phyloP scores from a whole-genome alignment of 2,113 vertebrate species.

The Pomatorhinus ruficollis region DNA sequence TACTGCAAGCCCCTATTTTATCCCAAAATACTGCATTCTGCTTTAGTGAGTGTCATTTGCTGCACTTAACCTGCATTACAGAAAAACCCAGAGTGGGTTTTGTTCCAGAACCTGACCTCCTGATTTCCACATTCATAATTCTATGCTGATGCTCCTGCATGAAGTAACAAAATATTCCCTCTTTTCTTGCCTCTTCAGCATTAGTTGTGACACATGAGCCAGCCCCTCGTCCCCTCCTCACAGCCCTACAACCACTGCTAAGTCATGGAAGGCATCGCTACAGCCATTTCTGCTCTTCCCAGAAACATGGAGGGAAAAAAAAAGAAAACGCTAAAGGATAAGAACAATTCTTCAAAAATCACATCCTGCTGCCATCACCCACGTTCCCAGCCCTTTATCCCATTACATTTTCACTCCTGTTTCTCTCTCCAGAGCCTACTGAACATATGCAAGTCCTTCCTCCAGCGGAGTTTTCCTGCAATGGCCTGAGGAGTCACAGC shows the following conservation, averaged over 20 bases:
- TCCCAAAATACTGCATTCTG: neutral
- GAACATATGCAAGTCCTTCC: neutral
- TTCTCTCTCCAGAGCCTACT: neutral
- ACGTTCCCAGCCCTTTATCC: neutral
- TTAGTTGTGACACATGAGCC: neutral
- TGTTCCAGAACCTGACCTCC: neutral
- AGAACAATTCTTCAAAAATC: neutral
- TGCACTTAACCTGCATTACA: neutral
- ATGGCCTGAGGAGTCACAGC: constrained; percentile 21
- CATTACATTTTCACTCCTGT: neutral
- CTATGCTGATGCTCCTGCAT: neutral
- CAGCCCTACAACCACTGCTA: neutral
- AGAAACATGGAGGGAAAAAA: neutral
- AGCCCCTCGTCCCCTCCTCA: neutral
- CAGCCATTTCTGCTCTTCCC: neutral
- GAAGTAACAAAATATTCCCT: neutral
- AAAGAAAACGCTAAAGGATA: rapidly evolving
- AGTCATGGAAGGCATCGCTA: neutral
- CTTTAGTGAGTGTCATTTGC: neutral
- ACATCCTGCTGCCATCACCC: neutral
- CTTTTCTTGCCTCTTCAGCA: neutral
- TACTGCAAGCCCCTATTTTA: constrained; percentile 7
- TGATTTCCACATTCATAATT: neutral
- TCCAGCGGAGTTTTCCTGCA: constrained; percentile 16
- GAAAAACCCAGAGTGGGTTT: neutral